Conservation (phyloP, 2,888 invertebrate genomes). For the Acanthacorydalis orientalis region DNA sequence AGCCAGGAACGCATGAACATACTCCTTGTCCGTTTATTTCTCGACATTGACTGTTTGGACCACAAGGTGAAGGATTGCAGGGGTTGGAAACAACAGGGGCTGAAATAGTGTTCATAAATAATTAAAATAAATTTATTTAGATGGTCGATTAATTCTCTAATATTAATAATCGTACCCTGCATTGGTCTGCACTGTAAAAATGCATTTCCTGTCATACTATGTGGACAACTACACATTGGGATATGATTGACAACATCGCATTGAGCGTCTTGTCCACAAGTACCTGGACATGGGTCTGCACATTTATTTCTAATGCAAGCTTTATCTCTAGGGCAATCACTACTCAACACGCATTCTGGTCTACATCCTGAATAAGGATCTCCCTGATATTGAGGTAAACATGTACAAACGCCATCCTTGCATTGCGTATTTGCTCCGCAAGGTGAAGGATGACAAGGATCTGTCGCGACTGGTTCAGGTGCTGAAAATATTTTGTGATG, state of each 20-base stretch:
- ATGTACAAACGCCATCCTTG: slow-evolving; percentile 22
- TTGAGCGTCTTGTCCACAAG: slow-evolving; percentile 32
- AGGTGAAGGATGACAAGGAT: slow-evolving; percentile 19
- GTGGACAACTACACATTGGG: slow-evolving; percentile 30
- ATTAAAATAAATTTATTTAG: neutral
- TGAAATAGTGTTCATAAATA: slow-evolving; percentile 14
- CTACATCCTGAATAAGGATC: slow-evolving; percentile 24
- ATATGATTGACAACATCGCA: slow-evolving; percentile 34
- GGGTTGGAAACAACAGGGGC: slow-evolving; percentile 27
- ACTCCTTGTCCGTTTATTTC: slow-evolving; percentile 31
- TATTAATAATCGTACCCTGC: slow-evolving; percentile 26
- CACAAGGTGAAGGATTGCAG: slow-evolving; percentile 50
- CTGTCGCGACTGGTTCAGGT: slow-evolving; percentile 9
- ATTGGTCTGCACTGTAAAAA: slow-evolving; percentile 22
- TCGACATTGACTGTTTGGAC: slow-evolving; percentile 33
- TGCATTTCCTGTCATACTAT: slow-evolving; percentile 27
- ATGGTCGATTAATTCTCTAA: neutral
- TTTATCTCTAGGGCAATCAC: slow-evolving; percentile 25
- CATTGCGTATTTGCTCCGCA: slow-evolving; percentile 24
- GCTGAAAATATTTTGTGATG: neutral
- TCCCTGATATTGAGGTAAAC: slow-evolving; percentile 23
- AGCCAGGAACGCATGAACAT: slow-evolving; percentile 52
- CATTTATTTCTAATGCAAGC: slow-evolving; percentile 30
- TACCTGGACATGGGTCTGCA: slow-evolving; percentile 30
- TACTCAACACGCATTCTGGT: slow-evolving; percentile 27